Evolutionary conservation across 2,113 vertebrate species (phyloP).

Genomic region (Morone saxatilis): DNA sequence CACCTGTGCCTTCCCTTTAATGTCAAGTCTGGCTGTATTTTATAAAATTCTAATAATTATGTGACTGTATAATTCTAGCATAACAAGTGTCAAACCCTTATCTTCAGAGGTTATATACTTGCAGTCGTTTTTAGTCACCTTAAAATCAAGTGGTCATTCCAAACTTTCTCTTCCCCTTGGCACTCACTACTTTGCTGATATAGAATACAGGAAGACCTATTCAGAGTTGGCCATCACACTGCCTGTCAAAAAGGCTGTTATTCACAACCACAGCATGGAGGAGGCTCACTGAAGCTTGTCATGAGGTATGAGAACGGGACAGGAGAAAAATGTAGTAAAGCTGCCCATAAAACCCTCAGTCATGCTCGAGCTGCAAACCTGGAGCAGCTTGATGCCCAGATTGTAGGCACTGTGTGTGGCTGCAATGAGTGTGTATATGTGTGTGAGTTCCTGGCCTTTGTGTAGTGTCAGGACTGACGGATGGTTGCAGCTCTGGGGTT

Average conservation of each 20-base stretch:
- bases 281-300: conserved; percentile 51
- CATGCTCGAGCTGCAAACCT: conserved; percentile 13
- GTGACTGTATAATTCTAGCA: no score
- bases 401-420: background rate
- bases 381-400: conserved; percentile 18
- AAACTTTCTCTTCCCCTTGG: background rate
- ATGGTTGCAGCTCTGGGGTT: conserved; percentile 65
- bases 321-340: conserved; percentile 49
- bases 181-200: background rate
- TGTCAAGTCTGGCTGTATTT: no score
- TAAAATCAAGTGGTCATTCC: background rate
- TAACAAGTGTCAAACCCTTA: no score
- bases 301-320: conserved; percentile 36
- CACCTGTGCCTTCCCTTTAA: no score
- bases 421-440: background rate
- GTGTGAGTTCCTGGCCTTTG: conserved; percentile 2
- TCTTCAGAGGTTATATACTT: no score
- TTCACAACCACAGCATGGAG: conserved; percentile 13
- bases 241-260: conserved; percentile 48
- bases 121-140: background rate
- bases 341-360: conserved; percentile 49
- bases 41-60: no score
- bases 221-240: conserved; percentile 9
- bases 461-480: conserved; percentile 57
- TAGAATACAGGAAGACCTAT: background rate